phyloP scores from a whole-genome alignment of 1,140 invertebrate genomes.

The Pseudachorutes palmiensis region DNA sequence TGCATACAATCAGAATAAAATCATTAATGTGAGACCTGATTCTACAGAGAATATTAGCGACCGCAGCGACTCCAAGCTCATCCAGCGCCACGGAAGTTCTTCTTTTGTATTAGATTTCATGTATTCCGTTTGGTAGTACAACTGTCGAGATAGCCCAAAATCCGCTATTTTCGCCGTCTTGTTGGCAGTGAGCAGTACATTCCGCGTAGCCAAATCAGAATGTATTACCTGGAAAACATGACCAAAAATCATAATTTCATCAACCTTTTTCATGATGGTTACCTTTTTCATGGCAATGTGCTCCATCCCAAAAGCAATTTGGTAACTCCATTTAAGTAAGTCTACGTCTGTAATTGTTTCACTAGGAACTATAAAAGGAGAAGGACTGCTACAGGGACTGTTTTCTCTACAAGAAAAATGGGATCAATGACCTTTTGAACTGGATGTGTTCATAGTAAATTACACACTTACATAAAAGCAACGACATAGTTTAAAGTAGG shows the following conservation, averaged over 20 bases:
- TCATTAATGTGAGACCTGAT: constrained; percentile 58
- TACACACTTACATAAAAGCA: not conserved
- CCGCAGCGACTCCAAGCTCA: constrained; percentile 5
- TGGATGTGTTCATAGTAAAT: too few species aligned
- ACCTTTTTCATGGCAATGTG: not conserved
- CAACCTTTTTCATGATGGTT: not conserved
- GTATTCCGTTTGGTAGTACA: constrained; percentile 3
- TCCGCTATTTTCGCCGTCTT: constrained; percentile 5
- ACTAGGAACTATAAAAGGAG: not conserved
- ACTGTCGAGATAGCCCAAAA: constrained; percentile 10
- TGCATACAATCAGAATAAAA: constrained; percentile 83
- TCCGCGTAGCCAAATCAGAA: constrained; percentile 7
- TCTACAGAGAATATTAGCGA: constrained; percentile 1
- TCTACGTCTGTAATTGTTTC: not conserved
- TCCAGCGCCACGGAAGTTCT: constrained; percentile 11
- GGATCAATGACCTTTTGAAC: too few species aligned
- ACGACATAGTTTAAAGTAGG: not conserved
- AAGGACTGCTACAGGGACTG: not conserved
- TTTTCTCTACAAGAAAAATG: not conserved
- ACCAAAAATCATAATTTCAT: not conserved
- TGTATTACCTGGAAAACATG: not conserved
- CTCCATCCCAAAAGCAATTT: constrained; percentile 2
- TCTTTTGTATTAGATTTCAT: constrained; percentile 1
- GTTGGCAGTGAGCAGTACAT: not conserved
- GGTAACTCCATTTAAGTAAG: constrained; percentile 1